Conservation (phyloP, 2,888 invertebrate species). For the Hyposoter dolosus region DNA sequence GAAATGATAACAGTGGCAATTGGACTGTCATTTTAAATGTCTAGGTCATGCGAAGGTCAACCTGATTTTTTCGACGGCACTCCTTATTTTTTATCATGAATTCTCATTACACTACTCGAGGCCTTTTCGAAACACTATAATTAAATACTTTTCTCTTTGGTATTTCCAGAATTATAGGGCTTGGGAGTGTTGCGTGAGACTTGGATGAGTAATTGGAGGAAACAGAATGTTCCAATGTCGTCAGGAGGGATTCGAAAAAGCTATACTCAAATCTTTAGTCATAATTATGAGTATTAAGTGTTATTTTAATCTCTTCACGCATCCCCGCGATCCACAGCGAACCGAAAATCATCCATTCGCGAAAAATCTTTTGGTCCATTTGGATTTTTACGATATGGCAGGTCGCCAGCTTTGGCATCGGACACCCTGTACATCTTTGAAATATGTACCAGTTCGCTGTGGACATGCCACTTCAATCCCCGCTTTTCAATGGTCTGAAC, state of each 20-base stretch:
- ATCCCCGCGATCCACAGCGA: neutral
- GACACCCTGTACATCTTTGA: constrained; percentile 10
- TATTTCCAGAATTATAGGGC: neutral
- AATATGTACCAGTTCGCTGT: constrained; percentile 38
- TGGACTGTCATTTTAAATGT: neutral
- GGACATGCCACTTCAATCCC: constrained; percentile 54
- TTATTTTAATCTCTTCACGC: neutral
- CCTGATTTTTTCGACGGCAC: neutral
- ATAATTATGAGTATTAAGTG: neutral
- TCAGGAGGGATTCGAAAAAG: neutral
- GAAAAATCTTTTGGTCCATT: neutral
- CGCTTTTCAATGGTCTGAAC: constrained; percentile 46
- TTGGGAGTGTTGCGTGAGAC: neutral
- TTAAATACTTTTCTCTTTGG: neutral
- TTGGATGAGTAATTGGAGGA: neutral
- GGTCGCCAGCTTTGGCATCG: neutral
- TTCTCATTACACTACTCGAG: neutral
- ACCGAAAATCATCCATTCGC: neutral
- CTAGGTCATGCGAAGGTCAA: neutral
- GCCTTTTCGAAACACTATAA: neutral
- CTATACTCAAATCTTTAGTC: neutral
- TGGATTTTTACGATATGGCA: too few species aligned
- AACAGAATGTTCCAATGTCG: neutral
- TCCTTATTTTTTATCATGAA: neutral
- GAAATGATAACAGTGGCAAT: neutral